Conservation (phyloP, 2,888 invertebrate species). For the Cryptocephalus primarius region DNA sequence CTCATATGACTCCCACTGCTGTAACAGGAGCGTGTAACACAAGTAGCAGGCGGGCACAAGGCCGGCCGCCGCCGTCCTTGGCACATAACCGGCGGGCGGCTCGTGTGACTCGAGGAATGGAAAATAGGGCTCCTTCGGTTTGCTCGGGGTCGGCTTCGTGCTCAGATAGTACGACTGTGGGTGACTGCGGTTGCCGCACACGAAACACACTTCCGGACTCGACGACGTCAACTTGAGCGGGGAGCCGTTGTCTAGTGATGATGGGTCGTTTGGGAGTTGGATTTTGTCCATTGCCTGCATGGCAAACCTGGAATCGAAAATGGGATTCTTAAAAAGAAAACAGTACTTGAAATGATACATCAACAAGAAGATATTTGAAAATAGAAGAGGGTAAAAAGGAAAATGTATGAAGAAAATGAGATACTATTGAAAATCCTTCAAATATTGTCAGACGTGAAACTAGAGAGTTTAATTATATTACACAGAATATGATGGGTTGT, state of each 20-base stretch:
- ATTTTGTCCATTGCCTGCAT: slow-evolving; percentile 42
- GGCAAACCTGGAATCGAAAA: slow-evolving; percentile 18
- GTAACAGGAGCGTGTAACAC: slow-evolving; percentile 74
- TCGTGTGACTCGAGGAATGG: slow-evolving; percentile 86
- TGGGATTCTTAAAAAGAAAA: too few relatives aligned
- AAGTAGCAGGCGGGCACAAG: slow-evolving; percentile 69
- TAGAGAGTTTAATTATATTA: too few relatives aligned
- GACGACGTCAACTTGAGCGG: slow-evolving; percentile 8
- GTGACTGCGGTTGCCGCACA: slow-evolving; percentile 63
- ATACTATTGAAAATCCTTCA: too few relatives aligned
- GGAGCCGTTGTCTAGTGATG: slow-evolving; percentile 9
- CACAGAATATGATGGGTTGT: too few relatives aligned
- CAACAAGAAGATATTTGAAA: too few relatives aligned
- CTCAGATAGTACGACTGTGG: slow-evolving; percentile 49
- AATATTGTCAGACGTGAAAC: too few relatives aligned
- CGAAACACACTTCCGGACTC: slow-evolving; percentile 45
- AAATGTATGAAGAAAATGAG: too few relatives aligned
- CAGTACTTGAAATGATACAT: too few relatives aligned
- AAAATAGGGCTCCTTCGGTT: slow-evolving; percentile 73
- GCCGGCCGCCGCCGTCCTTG: slow-evolving; percentile 24
- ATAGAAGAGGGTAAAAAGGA: too few relatives aligned
- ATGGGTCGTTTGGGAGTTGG: slow-evolving; percentile 32
- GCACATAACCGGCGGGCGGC: slow-evolving; percentile 66
- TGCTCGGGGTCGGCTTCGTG: slow-evolving; percentile 56
- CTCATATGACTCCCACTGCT: slow-evolving; percentile 90